Conservation (phyloP, 1,140 invertebrate species). For the Gonatopus flavifemur region DNA sequence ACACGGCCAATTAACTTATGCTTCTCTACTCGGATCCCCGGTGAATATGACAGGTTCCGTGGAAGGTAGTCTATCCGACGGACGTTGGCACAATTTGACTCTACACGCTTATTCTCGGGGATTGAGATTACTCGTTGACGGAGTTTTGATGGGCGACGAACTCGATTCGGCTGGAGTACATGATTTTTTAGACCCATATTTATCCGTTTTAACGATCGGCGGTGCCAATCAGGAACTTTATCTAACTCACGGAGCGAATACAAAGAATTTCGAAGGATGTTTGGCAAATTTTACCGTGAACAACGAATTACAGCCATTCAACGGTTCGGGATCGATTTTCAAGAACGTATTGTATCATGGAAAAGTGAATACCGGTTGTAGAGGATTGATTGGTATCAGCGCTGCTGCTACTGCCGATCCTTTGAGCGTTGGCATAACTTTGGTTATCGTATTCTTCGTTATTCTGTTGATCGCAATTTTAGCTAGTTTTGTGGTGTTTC, state of each 20-base stretch:
- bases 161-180: slow-evolving; percentile 82
- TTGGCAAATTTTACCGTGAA: slow-evolving; percentile 87
- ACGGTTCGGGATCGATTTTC: slow-evolving; percentile 81
- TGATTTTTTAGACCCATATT: slow-evolving; percentile 88
- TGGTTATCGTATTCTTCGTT: slow-evolving; percentile 93
- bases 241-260: slow-evolving; percentile 55
- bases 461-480: slow-evolving; percentile 85
- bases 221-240: slow-evolving; percentile 65
- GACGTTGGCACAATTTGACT: slow-evolving; percentile 84
- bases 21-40: slow-evolving; percentile 71
- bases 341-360: slow-evolving; percentile 68
- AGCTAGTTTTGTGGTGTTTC: slow-evolving; percentile 86
- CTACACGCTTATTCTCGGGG: slow-evolving; percentile 69
- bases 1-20: slow-evolving; percentile 72
- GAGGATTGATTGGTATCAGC: slow-evolving; percentile 71
- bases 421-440: slow-evolving; percentile 84
- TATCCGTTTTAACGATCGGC: slow-evolving; percentile 77
- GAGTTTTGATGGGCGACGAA: slow-evolving; percentile 74
- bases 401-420: slow-evolving; percentile 79
- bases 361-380: slow-evolving; percentile 69
- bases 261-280: slow-evolving; percentile 80
- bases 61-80: slow-evolving; percentile 68
- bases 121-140: slow-evolving; percentile 72
- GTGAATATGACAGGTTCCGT: slow-evolving; percentile 78
- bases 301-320: slow-evolving; percentile 85